Conservation (phyloP, 2,888 invertebrate genomes). For the Scaptodrosophila latifasciaeformis region DNA sequence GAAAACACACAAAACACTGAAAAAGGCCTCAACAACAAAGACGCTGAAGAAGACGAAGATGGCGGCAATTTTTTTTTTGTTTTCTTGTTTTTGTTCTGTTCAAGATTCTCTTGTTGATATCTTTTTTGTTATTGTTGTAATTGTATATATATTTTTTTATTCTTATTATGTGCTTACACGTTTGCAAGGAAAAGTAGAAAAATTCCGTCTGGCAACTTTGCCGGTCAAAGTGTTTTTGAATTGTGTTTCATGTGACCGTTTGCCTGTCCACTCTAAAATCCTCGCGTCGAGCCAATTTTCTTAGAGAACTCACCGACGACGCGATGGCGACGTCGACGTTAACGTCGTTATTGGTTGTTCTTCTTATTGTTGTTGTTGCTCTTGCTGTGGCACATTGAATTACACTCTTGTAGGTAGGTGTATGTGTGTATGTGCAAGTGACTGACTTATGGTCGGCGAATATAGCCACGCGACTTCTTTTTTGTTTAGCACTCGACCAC, state of each 20-base stretch:
- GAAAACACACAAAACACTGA: slow-evolving; percentile 16
- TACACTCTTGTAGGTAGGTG: slow-evolving; percentile 36
- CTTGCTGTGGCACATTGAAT: slow-evolving; percentile 53
- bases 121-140: slow-evolving; percentile 6
- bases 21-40: no score
- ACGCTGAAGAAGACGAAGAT: not conserved
- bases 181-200: slow-evolving; percentile 36
- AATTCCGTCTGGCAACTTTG: slow-evolving; percentile 72
- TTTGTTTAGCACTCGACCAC: slow-evolving; percentile 15
- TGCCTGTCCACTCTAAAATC: slow-evolving; percentile 64
- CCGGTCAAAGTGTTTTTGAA: slow-evolving; percentile 73
- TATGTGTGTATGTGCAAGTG: slow-evolving; percentile 46
- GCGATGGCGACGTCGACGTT: slow-evolving; percentile 5
- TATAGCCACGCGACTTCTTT: slow-evolving; percentile 49
- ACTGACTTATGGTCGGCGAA: slow-evolving; percentile 62
- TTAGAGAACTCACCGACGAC: slow-evolving; percentile 38
- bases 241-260: slow-evolving; percentile 60
- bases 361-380: no score
- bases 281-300: slow-evolving; percentile 58
- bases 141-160: not conserved
- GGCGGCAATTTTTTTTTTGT: slow-evolving; percentile 3
- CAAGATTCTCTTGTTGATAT: slow-evolving; percentile 3
- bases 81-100: slow-evolving; percentile 26
- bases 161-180: slow-evolving; percentile 39
- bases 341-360: not conserved